Percentiles rank a stretch among this genome's conserved stretches.
phyloP scores from a whole-genome alignment of 35 echinoderm and acorn worm genomes.

The Heliocidaris erythrogramma region DNA sequence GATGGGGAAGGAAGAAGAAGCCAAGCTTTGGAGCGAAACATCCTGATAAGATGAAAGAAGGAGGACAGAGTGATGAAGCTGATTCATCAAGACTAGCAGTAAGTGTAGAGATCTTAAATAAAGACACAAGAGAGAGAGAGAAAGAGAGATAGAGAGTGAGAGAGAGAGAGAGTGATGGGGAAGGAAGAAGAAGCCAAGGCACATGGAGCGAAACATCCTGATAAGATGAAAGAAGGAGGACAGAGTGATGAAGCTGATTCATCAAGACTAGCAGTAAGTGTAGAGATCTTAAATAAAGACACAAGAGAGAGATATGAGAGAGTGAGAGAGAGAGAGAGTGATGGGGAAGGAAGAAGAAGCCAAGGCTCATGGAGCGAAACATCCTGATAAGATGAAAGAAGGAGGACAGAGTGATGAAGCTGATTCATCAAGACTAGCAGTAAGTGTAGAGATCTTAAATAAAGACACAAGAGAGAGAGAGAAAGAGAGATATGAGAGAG shows the following conservation, averaged over 20 bases:
- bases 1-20: slow-evolving; percentile 16
- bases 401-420: slow-evolving; percentile 98
- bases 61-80: slow-evolving; percentile 96
- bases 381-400: slow-evolving; percentile 90
- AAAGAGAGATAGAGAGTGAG: neutral
- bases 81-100: slow-evolving; percentile 86
- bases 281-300: too few species aligned
- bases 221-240: slow-evolving; percentile 93
- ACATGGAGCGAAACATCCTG: slow-evolving; percentile 82
- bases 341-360: neutral
- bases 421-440: slow-evolving; percentile 82
- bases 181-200: slow-evolving; percentile 49
- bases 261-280: slow-evolving; percentile 76
- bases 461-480: neutral
- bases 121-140: neutral
- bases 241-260: slow-evolving; percentile 98
- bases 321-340: neutral
- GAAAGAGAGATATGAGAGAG: neutral
- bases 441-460: too few species aligned
- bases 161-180: neutral
- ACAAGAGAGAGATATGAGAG: neutral
- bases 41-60: slow-evolving; percentile 90
- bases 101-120: too few species aligned
- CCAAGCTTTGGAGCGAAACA: slow-evolving; percentile 70
- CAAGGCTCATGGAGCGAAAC: slow-evolving; percentile 65